phyloP scores from a whole-genome alignment of 2,113 vertebrate species.

The Aptenodytes forsteri region DNA sequence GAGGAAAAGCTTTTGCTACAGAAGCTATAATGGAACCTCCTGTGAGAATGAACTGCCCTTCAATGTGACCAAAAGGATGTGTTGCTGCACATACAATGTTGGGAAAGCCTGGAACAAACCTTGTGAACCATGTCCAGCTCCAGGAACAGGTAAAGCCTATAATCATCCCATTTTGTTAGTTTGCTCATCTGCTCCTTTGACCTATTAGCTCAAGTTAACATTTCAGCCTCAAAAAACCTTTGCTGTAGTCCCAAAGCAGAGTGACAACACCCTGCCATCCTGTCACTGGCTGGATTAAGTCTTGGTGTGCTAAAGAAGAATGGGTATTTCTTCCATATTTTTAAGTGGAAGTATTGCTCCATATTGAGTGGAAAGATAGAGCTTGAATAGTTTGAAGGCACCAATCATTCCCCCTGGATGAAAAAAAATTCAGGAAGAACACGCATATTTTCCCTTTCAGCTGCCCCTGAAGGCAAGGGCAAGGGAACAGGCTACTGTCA shows the following conservation, averaged over 20 bases:
- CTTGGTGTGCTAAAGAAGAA: neutral
- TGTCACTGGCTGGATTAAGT: neutral
- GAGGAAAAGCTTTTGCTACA: slow-evolving; percentile 86
- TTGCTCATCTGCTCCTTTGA: neutral
- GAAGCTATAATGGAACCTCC: slow-evolving; percentile 80
- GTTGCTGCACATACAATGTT: slow-evolving; percentile 85
- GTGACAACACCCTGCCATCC: neutral
- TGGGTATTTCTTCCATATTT: neutral
- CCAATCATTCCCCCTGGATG: neutral
- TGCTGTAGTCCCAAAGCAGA: neutral
- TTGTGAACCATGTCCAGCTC: slow-evolving; percentile 79
- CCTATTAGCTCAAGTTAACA: neutral
- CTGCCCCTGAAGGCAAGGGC: neutral
- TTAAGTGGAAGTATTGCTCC: neutral
- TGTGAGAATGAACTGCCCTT: slow-evolving; percentile 86
- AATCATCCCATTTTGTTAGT: neutral
- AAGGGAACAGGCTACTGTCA: neutral
- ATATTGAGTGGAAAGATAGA: neutral
- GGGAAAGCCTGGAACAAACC: slow-evolving; percentile 89
- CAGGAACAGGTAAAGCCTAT: slow-evolving; percentile 74
- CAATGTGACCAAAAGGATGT: slow-evolving; percentile 83
- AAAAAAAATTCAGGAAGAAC: neutral
- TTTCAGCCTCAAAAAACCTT: neutral
- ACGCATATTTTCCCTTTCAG: neutral
- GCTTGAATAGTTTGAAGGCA: neutral